Percentiles rank a stretch among this genome's conserved stretches.
Conservation (phyloP, 2,113 vertebrate species). For the Lanius ludovicianus region DNA sequence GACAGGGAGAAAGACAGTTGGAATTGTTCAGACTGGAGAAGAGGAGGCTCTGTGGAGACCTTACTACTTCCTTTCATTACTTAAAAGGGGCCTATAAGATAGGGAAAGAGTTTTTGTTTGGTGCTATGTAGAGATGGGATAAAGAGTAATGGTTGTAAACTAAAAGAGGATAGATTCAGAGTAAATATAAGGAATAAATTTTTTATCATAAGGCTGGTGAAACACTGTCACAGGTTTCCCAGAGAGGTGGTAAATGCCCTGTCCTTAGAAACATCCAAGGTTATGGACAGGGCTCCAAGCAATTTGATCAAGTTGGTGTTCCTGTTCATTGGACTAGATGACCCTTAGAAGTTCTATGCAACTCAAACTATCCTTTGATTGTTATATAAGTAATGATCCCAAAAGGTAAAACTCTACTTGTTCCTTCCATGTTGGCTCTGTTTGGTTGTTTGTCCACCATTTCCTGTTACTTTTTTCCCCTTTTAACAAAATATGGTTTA, state of each 20-base stretch:
- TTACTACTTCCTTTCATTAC: background rate
- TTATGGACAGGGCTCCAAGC: fast-evolving
- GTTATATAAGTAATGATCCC: background rate
- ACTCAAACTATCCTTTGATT: background rate
- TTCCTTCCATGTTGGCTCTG: background rate
- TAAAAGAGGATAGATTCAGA: background rate
- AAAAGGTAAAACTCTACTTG: background rate
- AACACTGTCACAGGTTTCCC: background rate
- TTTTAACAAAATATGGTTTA: background rate
- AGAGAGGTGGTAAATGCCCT: background rate
- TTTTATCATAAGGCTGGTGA: background rate
- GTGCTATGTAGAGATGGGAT: too few relatives aligned
- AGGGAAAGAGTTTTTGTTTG: background rate
- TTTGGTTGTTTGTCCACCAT: background rate
- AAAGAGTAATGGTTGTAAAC: background rate
- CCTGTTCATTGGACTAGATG: background rate
- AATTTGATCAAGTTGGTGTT: background rate
- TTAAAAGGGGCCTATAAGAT: background rate
- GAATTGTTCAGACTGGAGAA: background rate
- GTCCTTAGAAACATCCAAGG: background rate
- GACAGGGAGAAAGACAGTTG: background rate
- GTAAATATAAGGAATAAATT: background rate
- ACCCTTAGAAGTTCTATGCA: background rate
- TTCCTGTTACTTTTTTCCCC: background rate
- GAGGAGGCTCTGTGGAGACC: fast-evolving